Evolutionary conservation across 2,888 invertebrate species (phyloP).

Genomic region (Gryllus longicercus): DNA sequence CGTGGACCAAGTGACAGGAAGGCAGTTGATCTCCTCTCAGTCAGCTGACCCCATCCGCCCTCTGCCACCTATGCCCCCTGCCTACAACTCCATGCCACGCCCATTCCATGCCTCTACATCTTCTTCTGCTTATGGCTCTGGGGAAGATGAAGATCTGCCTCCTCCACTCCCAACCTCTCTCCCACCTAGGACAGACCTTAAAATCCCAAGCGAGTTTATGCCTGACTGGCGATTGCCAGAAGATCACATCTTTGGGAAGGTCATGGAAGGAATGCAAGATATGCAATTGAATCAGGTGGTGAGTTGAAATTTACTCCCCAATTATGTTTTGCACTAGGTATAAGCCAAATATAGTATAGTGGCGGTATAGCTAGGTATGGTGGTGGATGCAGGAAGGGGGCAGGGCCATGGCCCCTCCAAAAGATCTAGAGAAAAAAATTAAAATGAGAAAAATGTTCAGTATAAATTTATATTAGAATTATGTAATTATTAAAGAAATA

Average conservation of each 20-base stretch:
- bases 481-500: too few species aligned
- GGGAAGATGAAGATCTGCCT: slow-evolving; percentile 27
- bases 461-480: too few species aligned
- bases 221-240: slow-evolving; percentile 3
- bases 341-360: too few species aligned
- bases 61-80: slow-evolving; percentile 26
- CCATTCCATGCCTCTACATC: slow-evolving; percentile 26
- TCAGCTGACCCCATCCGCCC: slow-evolving; percentile 30
- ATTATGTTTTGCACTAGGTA: too few species aligned
- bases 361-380: too few species aligned
- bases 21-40: slow-evolving; percentile 25
- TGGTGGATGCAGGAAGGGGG: too few species aligned
- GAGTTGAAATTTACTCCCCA: too few species aligned
- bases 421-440: too few species aligned
- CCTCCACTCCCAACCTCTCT: slow-evolving; percentile 29
- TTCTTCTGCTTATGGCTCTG: not conserved
- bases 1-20: not conserved
- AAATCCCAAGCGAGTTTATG: slow-evolving; percentile 33
- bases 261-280: not conserved
- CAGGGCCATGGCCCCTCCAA: too few species aligned
- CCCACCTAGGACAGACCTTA: slow-evolving; percentile 25
- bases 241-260: too few species aligned
- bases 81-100: slow-evolving; percentile 28
- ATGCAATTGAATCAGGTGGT: not conserved
- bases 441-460: too few species aligned